Conservation (phyloP, 2,113 vertebrate species). For the Benitochromis conjunctus region DNA sequence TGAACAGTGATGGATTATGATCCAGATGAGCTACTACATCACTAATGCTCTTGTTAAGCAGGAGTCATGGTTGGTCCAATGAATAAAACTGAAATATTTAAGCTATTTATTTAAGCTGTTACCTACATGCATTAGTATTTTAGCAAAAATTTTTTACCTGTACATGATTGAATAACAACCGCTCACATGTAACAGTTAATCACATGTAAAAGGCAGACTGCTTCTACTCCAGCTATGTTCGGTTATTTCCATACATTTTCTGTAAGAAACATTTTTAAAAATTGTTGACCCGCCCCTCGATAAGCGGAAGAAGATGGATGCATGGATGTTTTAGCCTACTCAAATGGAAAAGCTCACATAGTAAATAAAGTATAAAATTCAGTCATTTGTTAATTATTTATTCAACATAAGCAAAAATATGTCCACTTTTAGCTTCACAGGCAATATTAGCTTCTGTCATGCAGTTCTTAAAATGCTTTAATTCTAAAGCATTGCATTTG, state of each 20-base stretch:
- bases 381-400: not conserved
- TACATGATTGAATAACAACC: too few species aligned
- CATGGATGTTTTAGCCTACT: too few species aligned
- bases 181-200: too few species aligned
- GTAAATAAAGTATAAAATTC: not conserved
- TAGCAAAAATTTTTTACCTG: too few species aligned
- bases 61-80: not conserved
- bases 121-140: too few species aligned
- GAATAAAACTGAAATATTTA: not conserved
- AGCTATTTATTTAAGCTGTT: too few species aligned
- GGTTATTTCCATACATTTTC: too few species aligned
- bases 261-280: not conserved
- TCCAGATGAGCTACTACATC: not conserved
- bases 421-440: not conserved
- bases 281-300: too few species aligned
- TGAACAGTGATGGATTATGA: too few species aligned
- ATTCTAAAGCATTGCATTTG: not conserved
- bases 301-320: too few species aligned
- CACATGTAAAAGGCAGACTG: too few species aligned
- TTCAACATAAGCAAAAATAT: not conserved
- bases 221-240: too few species aligned
- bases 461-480: not conserved
- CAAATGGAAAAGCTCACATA: not conserved
- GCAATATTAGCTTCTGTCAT: not conserved
- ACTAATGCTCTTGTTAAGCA: not conserved